Conservation (phyloP, 2,888 invertebrate genomes). For the Limnephilus marmoratus region DNA sequence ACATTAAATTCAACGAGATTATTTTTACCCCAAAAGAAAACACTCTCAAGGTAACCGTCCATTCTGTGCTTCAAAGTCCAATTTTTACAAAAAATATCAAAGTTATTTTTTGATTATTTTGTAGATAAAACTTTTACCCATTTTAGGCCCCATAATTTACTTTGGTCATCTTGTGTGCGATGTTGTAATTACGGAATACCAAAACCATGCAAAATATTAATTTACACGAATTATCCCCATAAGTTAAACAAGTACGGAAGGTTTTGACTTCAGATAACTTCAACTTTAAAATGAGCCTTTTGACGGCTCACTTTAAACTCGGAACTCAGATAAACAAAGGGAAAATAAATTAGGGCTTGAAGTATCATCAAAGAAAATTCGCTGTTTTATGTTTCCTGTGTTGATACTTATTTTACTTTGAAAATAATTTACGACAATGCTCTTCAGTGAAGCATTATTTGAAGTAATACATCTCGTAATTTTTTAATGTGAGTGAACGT, state of each 20-base stretch:
- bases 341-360: background rate
- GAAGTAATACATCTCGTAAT: background rate
- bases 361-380: background rate
- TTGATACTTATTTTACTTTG: background rate
- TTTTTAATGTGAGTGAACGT: too few species aligned
- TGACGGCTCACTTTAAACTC: background rate
- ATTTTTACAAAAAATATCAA: too few species aligned
- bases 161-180: too few species aligned
- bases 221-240: background rate
- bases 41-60: too few species aligned
- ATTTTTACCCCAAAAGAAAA: too few species aligned
- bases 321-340: background rate
- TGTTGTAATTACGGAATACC: too few species aligned
- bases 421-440: background rate
- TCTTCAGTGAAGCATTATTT: background rate
- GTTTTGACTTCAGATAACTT: background rate
- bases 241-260: background rate
- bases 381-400: background rate
- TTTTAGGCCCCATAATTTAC: too few species aligned
- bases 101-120: too few species aligned
- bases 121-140: too few species aligned
- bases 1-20: too few species aligned
- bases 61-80: too few species aligned
- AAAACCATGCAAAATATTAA: background rate
- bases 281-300: background rate